phyloP scores from a whole-genome alignment of 2,797 vertebrate species.

The Propithecus perrieri region DNA sequence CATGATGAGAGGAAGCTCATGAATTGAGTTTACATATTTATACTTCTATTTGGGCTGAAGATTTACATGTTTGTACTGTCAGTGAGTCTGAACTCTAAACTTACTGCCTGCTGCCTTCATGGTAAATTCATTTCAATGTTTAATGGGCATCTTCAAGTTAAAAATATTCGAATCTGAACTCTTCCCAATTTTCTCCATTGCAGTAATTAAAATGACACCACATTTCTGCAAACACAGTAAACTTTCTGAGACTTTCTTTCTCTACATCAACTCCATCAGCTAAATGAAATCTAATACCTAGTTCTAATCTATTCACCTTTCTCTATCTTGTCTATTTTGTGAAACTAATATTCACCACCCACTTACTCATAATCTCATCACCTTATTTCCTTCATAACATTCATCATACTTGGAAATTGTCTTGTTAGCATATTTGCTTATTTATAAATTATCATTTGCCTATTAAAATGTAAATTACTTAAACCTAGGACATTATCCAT shows the following conservation, averaged over 20 bases:
- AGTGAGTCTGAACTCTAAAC: slow-evolving; percentile 27
- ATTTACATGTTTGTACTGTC: background rate
- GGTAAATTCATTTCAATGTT: slow-evolving; percentile 3
- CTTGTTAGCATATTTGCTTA: background rate
- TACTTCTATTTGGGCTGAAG: background rate
- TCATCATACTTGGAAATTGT: background rate
- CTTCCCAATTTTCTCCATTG: background rate
- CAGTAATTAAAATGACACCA: background rate
- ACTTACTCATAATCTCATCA: background rate
- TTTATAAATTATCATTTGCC: background rate
- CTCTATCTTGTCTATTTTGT: background rate
- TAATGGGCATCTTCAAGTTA: slow-evolving; percentile 5
- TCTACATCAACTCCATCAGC: background rate
- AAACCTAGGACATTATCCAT: background rate
- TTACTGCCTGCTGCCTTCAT: background rate
- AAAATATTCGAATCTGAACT: background rate
- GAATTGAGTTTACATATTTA: slow-evolving; percentile 49
- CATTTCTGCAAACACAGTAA: background rate
- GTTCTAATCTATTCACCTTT: background rate
- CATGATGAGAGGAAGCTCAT: background rate
- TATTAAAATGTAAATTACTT: background rate
- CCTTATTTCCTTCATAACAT: background rate
- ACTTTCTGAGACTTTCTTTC: no score
- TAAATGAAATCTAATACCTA: background rate
- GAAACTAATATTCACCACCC: background rate